Percentiles rank a stretch among this genome's conserved stretches.
These are phyloP conservation scores for Plectrocnemia conspersa DNA, from an alignment of 1,140 invertebrate genomes.

Conservation along the genomic window DNA sequence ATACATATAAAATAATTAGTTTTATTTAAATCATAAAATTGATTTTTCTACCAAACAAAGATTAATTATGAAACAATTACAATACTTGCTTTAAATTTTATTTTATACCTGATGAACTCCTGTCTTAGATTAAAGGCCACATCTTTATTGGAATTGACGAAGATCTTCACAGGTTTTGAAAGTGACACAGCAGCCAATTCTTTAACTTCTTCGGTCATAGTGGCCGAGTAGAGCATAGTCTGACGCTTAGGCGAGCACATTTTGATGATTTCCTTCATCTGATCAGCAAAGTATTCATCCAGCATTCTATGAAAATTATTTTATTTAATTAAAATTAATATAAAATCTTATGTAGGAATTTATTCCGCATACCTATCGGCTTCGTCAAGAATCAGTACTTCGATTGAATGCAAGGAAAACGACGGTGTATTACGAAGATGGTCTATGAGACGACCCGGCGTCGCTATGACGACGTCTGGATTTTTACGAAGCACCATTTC, in stretches of 20 bases:
- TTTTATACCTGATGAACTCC: constrained; percentile 81
- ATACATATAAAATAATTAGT: no score
- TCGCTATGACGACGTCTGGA: constrained; percentile 97
- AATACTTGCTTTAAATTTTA: not conserved
- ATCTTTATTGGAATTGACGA: constrained; percentile 93
- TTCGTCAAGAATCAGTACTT: constrained; percentile 93
- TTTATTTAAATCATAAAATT: no score
- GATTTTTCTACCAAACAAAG: no score
- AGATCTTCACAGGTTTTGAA: constrained; percentile 86
- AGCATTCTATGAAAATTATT: constrained; percentile 72
- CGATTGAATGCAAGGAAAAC: constrained; percentile 85
- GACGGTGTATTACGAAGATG: constrained; percentile 93
- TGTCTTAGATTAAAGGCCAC: constrained; percentile 93
- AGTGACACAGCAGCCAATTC: constrained; percentile 89
- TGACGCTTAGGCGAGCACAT: constrained; percentile 91
- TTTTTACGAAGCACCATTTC: constrained; percentile 82
- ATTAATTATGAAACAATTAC: not conserved
- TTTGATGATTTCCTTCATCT: constrained; percentile 94
- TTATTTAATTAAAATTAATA: constrained; percentile 1
- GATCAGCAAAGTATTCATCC: constrained; percentile 96
- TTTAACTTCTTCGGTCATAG: constrained; percentile 96
- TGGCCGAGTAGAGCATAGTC: constrained; percentile 96
- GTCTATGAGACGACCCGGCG: constrained; percentile 95
- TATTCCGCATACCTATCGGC: constrained; percentile 75
- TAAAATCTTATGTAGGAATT: not conserved